Percentiles rank a stretch among this genome's conserved stretches.
These are phyloP conservation scores for Drosophila atripex DNA, from an alignment of 2,888 invertebrate genomes.

Conservation along the genomic window DNA sequence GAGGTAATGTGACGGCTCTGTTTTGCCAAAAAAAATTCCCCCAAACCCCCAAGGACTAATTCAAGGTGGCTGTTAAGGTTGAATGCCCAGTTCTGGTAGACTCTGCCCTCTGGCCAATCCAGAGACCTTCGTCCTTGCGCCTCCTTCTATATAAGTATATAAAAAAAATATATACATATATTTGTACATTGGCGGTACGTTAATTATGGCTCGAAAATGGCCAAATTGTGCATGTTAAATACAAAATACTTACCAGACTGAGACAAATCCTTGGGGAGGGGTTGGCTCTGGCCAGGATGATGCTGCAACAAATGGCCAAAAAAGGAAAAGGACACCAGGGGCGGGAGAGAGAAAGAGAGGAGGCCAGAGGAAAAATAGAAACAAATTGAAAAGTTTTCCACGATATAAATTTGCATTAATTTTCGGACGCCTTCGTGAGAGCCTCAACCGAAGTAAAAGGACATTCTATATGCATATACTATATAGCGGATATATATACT, in stretches of 20 bases:
- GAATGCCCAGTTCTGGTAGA: constrained; percentile 32
- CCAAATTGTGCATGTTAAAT: constrained; percentile 64
- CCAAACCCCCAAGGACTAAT: constrained; percentile 18
- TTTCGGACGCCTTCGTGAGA: constrained; percentile 48
- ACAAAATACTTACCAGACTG: constrained; percentile 54
- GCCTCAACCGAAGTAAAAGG: constrained; percentile 3
- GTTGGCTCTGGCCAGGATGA: neutral
- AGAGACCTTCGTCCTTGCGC: constrained; percentile 7
- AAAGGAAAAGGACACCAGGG: neutral
- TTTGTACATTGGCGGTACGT: constrained; percentile 50
- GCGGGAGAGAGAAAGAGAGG: no score
- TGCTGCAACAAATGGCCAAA: constrained; percentile 17
- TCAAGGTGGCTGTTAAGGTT: constrained; percentile 35
- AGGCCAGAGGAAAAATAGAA: constrained; percentile 52
- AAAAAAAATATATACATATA: no score
- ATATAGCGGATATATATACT: neutral
- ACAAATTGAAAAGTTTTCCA: constrained; percentile 75
- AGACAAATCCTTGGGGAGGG: neutral
- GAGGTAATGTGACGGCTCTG: constrained; percentile 7
- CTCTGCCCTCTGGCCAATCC: constrained; percentile 4
- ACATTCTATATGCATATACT: constrained; percentile 20
- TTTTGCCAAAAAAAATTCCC: neutral
- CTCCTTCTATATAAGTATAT: neutral
- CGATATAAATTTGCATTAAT: constrained; percentile 77
- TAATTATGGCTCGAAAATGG: constrained; percentile 67